A percentile compares a stretch with the other conserved stretches of the same genome.
Conservation (phyloP, 2,888 invertebrate genomes). For the Seira musarum region DNA sequence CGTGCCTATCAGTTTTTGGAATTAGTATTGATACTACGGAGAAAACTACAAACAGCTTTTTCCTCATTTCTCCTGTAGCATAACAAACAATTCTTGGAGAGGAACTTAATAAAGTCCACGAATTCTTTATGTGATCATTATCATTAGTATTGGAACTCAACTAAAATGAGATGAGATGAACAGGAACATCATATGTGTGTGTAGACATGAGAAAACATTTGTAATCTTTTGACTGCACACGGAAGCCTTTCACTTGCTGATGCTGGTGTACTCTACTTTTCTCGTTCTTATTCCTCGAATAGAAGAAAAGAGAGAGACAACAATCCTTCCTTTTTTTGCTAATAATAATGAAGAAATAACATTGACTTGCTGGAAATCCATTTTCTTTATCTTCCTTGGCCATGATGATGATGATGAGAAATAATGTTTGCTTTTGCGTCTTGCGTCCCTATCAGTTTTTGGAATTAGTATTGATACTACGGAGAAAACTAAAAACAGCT, state of each 20-base stretch:
- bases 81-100: no score
- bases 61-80: no score
- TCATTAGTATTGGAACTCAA: no score
- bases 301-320: not conserved
- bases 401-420: no score
- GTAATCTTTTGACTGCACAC: constrained; percentile 10
- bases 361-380: constrained; percentile 11
- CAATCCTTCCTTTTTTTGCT: not conserved
- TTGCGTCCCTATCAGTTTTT: not conserved
- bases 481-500: not conserved
- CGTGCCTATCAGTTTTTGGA: not conserved
- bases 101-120: no score
- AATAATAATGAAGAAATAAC: constrained; percentile 16
- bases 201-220: constrained; percentile 13
- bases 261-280: no score
- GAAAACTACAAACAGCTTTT: not conserved
- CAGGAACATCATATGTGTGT: constrained; percentile 1
- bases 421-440: not conserved
- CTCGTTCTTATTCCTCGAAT: no score
- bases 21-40: no score
- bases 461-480: no score
- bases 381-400: not conserved
- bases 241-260: not conserved
- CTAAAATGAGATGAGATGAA: no score
- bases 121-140: no score